Conservation (phyloP, 2,888 invertebrate genomes). For the Protodeltote pygarga region DNA sequence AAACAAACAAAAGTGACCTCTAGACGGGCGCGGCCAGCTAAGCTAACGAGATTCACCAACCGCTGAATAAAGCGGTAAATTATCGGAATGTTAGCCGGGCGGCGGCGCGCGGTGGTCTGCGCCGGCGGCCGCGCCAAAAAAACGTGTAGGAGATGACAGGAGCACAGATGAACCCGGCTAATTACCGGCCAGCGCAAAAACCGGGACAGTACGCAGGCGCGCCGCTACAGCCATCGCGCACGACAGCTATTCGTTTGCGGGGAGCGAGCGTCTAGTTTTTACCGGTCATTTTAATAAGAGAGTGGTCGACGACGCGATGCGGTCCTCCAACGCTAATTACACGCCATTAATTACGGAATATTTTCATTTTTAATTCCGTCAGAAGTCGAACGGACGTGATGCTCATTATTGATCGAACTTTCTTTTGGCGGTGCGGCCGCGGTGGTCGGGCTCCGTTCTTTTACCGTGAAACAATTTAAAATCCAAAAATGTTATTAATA, state of each 20-base stretch:
- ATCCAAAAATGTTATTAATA: constrained; percentile 43
- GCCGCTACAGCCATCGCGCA: constrained; percentile 69
- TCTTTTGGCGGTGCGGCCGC: constrained; percentile 52
- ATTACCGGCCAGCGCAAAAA: constrained; percentile 78
- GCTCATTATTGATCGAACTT: constrained; percentile 67
- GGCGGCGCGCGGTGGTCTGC: constrained; percentile 77
- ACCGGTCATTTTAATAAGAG: constrained; percentile 64
- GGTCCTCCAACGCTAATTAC: constrained; percentile 70
- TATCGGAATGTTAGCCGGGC: constrained; percentile 78
- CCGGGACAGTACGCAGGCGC: constrained; percentile 65
- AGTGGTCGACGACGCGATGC: constrained; percentile 62
- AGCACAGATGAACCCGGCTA: constrained; percentile 77
- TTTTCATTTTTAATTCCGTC: constrained; percentile 62
- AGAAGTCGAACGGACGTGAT: constrained; percentile 65
- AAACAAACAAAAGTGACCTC: constrained; percentile 86
- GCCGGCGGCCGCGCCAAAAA: constrained; percentile 71
- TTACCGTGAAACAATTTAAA: constrained; percentile 42
- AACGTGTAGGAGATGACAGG: constrained; percentile 85
- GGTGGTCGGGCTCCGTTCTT: constrained; percentile 44
- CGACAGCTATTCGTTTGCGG: constrained; percentile 71
- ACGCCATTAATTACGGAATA: constrained; percentile 73
- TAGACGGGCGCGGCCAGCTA: constrained; percentile 74
- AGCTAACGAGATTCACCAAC: constrained; percentile 85
- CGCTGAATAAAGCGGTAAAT: constrained; percentile 85
- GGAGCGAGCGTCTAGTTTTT: constrained; percentile 69